Evolutionary conservation across 2,113 vertebrate species (phyloP).

Genomic region (Martes martes): DNA sequence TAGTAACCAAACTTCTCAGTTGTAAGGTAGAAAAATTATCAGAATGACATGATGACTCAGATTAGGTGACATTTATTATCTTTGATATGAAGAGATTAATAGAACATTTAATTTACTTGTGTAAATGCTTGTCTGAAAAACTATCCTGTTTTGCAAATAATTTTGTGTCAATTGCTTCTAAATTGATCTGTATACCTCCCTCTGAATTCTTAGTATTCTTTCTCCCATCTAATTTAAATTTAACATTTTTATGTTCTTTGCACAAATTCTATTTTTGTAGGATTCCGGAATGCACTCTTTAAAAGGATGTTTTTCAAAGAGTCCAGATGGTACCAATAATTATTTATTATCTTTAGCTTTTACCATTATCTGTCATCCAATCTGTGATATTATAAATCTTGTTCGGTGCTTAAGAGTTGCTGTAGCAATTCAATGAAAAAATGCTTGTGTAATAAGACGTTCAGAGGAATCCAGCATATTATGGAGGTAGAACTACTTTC

Average conservation of each 20-base stretch:
- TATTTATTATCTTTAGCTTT: slow-evolving; percentile 83
- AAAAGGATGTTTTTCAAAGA: slow-evolving; percentile 69
- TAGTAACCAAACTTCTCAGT: not conserved
- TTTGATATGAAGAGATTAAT: slow-evolving; percentile 51
- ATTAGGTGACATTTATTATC: not conserved
- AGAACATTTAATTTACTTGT: slow-evolving; percentile 66
- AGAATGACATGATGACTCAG: slow-evolving; percentile 42
- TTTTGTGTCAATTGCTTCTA: slow-evolving; percentile 75
- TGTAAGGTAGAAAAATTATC: slow-evolving; percentile 42
- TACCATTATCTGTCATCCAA: slow-evolving; percentile 78
- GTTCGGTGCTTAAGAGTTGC: slow-evolving; percentile 67
- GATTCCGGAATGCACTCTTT: slow-evolving; percentile 67
- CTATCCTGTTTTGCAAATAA: slow-evolving; percentile 80
- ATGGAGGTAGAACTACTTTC: slow-evolving; percentile 48
- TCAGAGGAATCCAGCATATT: slow-evolving; percentile 51
- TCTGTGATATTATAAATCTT: slow-evolving; percentile 82
- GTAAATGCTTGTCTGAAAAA: slow-evolving; percentile 75
- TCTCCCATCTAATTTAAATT: slow-evolving; percentile 79
- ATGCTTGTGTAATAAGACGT: slow-evolving; percentile 58
- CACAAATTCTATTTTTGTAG: slow-evolving; percentile 69
- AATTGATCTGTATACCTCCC: slow-evolving; percentile 70
- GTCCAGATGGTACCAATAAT: slow-evolving; percentile 82
- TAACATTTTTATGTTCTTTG: slow-evolving; percentile 80
- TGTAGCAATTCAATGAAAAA: slow-evolving; percentile 60
- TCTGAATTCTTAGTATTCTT: slow-evolving; percentile 76